Conservation (phyloP, 2,113 vertebrate genomes). For the Oryzias melastigma region DNA sequence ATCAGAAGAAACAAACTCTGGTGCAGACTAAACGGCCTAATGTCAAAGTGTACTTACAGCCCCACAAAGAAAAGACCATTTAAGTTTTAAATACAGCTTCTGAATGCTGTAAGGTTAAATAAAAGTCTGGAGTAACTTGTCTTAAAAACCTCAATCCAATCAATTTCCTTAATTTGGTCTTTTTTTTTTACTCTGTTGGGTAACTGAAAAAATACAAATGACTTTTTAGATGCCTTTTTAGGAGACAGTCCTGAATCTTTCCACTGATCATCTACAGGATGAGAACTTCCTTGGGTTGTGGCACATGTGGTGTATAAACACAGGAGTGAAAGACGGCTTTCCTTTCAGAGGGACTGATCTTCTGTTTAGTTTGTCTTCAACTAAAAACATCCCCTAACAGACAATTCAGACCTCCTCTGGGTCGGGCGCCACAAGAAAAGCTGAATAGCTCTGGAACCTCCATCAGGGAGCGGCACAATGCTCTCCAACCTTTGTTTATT, state of each 20-base stretch:
- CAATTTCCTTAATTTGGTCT: slow-evolving; percentile 8
- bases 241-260: slow-evolving; percentile 21
- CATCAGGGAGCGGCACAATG: slow-evolving; percentile 62
- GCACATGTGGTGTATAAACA: slow-evolving; percentile 70
- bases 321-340: slow-evolving; percentile 55
- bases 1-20: too few species aligned
- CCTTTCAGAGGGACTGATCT: slow-evolving; percentile 55
- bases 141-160: slow-evolving; percentile 1
- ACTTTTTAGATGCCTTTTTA: too few species aligned
- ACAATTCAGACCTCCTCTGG: slow-evolving; percentile 65
- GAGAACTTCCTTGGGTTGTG: slow-evolving; percentile 47
- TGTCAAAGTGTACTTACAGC: too few species aligned
- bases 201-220: slow-evolving; percentile 38
- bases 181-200: background rate
- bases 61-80: too few species aligned
- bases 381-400: slow-evolving; percentile 67
- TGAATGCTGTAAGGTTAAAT: too few species aligned
- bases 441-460: slow-evolving; percentile 48
- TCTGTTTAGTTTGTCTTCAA: slow-evolving; percentile 68
- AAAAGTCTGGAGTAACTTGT: too few species aligned
- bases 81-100: too few species aligned
- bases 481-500: slow-evolving; percentile 64
- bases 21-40: too few species aligned
- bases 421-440: slow-evolving; percentile 63
- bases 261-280: slow-evolving; percentile 35